Evolutionary conservation across 2,797 vertebrate species (phyloP), one percentile per base, ranked within the genome.

Genomic region (Microctenopoma steveboyesi): DNA sequence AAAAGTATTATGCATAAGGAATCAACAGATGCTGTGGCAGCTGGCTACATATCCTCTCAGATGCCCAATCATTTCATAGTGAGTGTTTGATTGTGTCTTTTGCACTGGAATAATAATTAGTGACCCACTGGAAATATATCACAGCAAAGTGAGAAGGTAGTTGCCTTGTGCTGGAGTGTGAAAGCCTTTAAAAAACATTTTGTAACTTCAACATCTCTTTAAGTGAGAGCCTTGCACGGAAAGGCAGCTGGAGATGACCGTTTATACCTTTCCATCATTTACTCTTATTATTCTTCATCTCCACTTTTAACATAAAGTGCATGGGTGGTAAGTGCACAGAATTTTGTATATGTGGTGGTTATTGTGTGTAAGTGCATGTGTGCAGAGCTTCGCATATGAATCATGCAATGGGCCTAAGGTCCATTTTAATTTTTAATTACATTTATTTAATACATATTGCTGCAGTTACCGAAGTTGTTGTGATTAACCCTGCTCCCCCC

Each of bases 1-100:
- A 56, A 14, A 74, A 92, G 83, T 88, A 90, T 93, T 78, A 92
- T 91, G 79, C 84, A 92, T 81, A 10, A 87, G 73, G 54, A 64
- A 77, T 71, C 83, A 88, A 74, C 72, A 82, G 59, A 22, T 54
- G n/a, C 50, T 1, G 42, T 69, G 69, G 68, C 77, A 76, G 85
- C 52, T 6, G 55, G 63, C 56, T 60, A 46, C 75, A 60, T 15
- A 80, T 86, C 82, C 83, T 70, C 60, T 22, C 10, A 70, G 76
- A 69, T 47, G 66, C 64, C 61, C 28, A 35, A 76, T 80, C 30
- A 52, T 61, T 74, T 52, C 8, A 18, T 3, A 16, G 76, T 5
- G 14, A 63, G 68, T 70, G 72, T 87, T 77, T 85, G 78, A 89
- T 86, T 46, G 12, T 28, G 15, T 82, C 60, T 45, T 7, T 50